Conservation (phyloP, 2,888 invertebrate genomes). For the Chironomus riparius region DNA sequence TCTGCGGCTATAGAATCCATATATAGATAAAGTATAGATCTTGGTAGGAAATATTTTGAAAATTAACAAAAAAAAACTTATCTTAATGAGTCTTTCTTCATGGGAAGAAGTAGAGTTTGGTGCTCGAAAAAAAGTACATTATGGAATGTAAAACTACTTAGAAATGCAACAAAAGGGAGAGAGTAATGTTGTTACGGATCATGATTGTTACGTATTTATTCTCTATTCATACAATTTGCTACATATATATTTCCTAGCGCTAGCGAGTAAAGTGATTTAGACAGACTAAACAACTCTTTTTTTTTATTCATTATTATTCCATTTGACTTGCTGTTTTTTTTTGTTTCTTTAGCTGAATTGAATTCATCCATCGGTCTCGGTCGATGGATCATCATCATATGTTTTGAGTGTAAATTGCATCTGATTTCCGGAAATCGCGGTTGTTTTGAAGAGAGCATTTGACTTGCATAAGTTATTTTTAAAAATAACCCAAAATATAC, state of each 20-base stretch:
- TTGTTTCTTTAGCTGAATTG: slow-evolving; percentile 5
- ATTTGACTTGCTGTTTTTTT: slow-evolving; percentile 1
- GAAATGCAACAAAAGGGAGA: not conserved
- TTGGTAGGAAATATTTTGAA: too few relatives aligned
- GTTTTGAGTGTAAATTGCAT: slow-evolving; percentile 18
- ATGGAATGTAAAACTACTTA: not conserved
- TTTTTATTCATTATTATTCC: not conserved
- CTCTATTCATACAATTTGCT: not conserved
- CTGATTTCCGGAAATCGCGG: slow-evolving; percentile 17
- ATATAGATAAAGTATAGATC: not conserved
- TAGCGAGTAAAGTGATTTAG: not conserved
- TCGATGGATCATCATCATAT: slow-evolving; percentile 14
- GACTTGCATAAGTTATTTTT: not conserved
- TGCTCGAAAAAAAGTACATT: not conserved
- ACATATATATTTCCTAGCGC: not conserved
- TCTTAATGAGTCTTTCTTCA: too few relatives aligned
- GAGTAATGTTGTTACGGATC: not conserved
- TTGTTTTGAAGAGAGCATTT: not conserved
- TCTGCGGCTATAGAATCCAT: not conserved
- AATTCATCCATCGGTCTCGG: slow-evolving; percentile 5
- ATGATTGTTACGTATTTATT: not conserved
- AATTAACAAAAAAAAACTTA: too few relatives aligned
- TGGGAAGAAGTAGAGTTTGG: too few relatives aligned
- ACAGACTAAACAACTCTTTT: not conserved
- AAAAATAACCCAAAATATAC: too few relatives aligned